phyloP scores from a whole-genome alignment of 2,888 invertebrate species.

The Parelbella ahira region DNA sequence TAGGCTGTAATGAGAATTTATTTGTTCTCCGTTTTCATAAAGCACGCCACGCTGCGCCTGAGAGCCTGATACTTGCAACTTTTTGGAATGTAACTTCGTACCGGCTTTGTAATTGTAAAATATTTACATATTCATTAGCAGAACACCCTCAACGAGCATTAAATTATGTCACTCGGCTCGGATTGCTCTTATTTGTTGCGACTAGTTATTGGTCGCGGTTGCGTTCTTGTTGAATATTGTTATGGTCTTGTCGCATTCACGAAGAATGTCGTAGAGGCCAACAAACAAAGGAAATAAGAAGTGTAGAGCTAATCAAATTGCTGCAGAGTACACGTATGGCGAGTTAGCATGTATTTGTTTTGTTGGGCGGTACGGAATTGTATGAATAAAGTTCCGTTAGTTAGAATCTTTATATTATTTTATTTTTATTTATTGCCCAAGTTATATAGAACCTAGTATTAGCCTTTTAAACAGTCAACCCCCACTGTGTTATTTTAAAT shows the following conservation, averaged over 20 bases:
- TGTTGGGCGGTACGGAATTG: too few relatives aligned
- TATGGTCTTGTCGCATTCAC: slow-evolving; percentile 16
- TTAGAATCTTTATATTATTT: too few relatives aligned
- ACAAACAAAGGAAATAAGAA: neutral
- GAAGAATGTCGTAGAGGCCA: slow-evolving; percentile 12
- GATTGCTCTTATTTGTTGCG: slow-evolving; percentile 20
- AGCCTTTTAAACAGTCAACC: too few relatives aligned
- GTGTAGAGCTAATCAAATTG: too few relatives aligned
- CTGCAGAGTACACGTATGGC: too few relatives aligned
- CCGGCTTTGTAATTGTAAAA: slow-evolving; percentile 44
- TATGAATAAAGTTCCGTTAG: too few relatives aligned
- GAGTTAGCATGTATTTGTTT: too few relatives aligned
- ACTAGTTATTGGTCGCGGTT: slow-evolving; percentile 19
- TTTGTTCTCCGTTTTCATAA: slow-evolving; percentile 66
- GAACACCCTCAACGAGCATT: slow-evolving; percentile 27
- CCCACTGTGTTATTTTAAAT: too few relatives aligned
- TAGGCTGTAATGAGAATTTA: slow-evolving; percentile 67
- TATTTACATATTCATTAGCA: slow-evolving; percentile 31
- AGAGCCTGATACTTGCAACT: slow-evolving; percentile 48
- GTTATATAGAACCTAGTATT: too few relatives aligned
- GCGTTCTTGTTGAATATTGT: slow-evolving; percentile 11
- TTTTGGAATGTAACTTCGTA: slow-evolving; percentile 47
- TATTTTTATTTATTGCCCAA: too few relatives aligned
- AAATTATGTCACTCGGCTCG: slow-evolving; percentile 25
- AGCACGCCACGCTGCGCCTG: slow-evolving; percentile 47